A percentile compares a stretch with the other conserved stretches of the same genome.
These are phyloP conservation scores for Drosophila lacicola DNA, from an alignment of 2,888 invertebrate genomes.

Conservation along the genomic window DNA sequence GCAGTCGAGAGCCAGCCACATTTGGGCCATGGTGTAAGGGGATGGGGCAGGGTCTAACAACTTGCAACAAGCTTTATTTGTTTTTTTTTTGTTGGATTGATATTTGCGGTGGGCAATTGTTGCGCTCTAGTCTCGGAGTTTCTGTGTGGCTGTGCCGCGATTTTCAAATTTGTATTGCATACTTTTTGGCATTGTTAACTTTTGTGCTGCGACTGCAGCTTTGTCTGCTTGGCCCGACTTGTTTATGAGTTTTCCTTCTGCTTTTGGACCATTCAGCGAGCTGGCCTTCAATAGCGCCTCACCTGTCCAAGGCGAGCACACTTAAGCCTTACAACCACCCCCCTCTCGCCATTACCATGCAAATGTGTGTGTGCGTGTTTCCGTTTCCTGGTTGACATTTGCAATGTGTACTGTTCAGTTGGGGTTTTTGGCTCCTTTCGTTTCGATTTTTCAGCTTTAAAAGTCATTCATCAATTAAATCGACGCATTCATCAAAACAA, in stretches of 20 bases:
- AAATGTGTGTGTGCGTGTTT: not conserved
- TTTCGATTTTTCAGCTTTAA: constrained; percentile 75
- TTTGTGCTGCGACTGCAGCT: constrained; percentile 22
- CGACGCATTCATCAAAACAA: constrained; percentile 83
- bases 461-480: constrained; percentile 84
- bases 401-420: constrained; percentile 30
- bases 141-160: constrained; percentile 28
- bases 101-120: constrained; percentile 73
- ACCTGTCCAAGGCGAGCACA: constrained; percentile 44
- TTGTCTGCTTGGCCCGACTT: constrained; percentile 26
- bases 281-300: constrained; percentile 36
- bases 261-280: not conserved
- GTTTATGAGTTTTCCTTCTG: constrained; percentile 46
- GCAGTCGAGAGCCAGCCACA: not conserved
- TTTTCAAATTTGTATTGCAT: constrained; percentile 54
- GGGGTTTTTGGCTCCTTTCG: constrained; percentile 12
- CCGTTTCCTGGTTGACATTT: constrained; percentile 33
- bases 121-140: constrained; percentile 44
- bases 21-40: not conserved
- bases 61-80: constrained; percentile 49
- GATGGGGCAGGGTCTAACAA: constrained; percentile 20
- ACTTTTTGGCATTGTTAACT: constrained; percentile 61
- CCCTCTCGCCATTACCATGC: not conserved
- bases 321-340: constrained; percentile 41
- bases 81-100: constrained; percentile 54